These are phyloP conservation scores for Leuciscus waleckii DNA, from an alignment of 2,797 vertebrate species.

Conservation along the genomic window DNA sequence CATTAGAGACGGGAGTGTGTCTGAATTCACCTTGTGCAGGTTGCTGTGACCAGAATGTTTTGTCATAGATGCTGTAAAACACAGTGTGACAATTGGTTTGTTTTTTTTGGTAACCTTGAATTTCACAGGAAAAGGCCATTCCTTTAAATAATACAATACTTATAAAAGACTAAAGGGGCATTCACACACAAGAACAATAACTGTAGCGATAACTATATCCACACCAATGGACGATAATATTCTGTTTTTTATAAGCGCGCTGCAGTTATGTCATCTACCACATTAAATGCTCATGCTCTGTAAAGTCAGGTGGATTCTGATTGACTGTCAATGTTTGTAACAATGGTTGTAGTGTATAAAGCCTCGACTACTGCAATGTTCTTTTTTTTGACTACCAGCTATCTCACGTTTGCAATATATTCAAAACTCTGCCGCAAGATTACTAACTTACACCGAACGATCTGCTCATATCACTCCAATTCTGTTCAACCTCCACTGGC, in stretches of 20 bases:
- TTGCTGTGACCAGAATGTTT: constrained; percentile 50
- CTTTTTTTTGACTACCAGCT: no score
- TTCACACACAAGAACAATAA: neutral
- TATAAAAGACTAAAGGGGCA: neutral
- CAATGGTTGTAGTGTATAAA: no score
- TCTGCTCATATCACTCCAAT: no score
- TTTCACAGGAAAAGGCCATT: constrained; percentile 27
- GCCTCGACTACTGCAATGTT: no score
- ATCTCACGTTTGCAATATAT: no score
- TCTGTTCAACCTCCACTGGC: no score
- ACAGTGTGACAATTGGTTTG: constrained; percentile 34
- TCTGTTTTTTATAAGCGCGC: neutral
- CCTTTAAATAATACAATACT: constrained; percentile 22
- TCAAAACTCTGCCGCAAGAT: no score
- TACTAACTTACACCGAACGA: no score
- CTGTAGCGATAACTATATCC: neutral
- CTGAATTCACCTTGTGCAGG: constrained; percentile 49
- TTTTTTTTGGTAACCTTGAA: constrained; percentile 53
- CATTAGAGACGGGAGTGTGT: constrained; percentile 38
- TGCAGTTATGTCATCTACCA: neutral
- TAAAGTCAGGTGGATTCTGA: neutral
- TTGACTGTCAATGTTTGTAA: neutral
- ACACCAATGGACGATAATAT: neutral
- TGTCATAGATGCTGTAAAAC: constrained; percentile 56
- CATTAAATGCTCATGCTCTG: no score